phyloP scores from a whole-genome alignment of 2,888 invertebrate genomes.

The Ichneumoninae sp. region DNA sequence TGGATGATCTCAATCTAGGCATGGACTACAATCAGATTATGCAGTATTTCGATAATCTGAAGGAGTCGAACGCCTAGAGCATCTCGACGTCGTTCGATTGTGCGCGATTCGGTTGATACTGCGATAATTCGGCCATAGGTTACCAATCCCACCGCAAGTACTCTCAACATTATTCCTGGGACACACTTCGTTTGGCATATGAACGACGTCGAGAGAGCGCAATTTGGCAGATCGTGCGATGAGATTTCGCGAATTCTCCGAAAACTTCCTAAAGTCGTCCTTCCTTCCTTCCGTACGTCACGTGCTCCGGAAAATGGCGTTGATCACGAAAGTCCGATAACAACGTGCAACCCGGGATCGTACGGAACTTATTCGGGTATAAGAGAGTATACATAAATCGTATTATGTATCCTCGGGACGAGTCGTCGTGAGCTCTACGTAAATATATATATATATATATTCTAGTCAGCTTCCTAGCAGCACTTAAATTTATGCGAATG shows the following conservation, averaged over 20 bases:
- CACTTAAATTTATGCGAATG: slow-evolving; percentile 73
- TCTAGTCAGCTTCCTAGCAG: slow-evolving; percentile 84
- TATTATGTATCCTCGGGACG: slow-evolving; percentile 31
- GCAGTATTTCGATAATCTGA: slow-evolving; percentile 99
- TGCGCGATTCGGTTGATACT: slow-evolving; percentile 89
- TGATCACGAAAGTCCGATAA: slow-evolving; percentile 23
- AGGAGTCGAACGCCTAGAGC: slow-evolving; percentile 95
- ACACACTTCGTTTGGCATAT: slow-evolving; percentile 46
- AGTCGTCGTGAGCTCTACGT: slow-evolving; percentile 53
- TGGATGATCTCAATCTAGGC: slow-evolving; percentile 92
- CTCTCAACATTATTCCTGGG: slow-evolving; percentile 38
- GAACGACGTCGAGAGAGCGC: slow-evolving; percentile 66
- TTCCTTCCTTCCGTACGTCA: slow-evolving; percentile 54
- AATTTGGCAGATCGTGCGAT: slow-evolving; percentile 55
- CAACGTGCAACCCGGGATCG: slow-evolving; percentile 33
- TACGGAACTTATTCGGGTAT: slow-evolving; percentile 42
- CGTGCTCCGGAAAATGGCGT: slow-evolving; percentile 14
- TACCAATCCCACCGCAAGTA: background rate
- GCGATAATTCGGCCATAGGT: background rate
- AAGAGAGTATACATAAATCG: slow-evolving; percentile 34
- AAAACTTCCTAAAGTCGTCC: slow-evolving; percentile 64
- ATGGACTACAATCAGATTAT: slow-evolving; percentile 99
- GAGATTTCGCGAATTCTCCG: slow-evolving; percentile 63
- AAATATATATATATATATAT: slow-evolving; percentile 73
- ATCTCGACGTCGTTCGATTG: slow-evolving; percentile 89